These are phyloP conservation scores for Epinotia nisella DNA, from an alignment of 2,888 invertebrate genomes.

Conservation along the genomic window DNA sequence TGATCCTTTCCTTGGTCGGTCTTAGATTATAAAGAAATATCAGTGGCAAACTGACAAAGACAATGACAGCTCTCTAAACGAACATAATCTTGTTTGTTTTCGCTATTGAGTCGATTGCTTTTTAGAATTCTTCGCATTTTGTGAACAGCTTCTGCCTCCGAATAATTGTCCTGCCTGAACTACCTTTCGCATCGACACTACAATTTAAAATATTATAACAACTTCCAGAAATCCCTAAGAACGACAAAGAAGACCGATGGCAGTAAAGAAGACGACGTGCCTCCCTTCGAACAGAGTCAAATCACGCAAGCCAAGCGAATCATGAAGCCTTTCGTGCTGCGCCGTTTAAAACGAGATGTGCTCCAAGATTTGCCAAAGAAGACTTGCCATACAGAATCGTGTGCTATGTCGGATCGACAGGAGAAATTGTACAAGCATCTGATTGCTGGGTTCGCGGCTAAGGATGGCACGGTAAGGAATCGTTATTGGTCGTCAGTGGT, in stretches of 20 bases:
- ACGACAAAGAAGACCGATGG: constrained; percentile 77
- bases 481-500: not conserved
- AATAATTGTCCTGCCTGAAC: no score
- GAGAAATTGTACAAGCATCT: constrained; percentile 89
- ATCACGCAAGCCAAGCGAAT: constrained; percentile 97
- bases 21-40: no score
- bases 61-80: no score
- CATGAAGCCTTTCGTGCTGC: constrained; percentile 97
- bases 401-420: constrained; percentile 88
- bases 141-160: no score
- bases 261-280: constrained; percentile 84
- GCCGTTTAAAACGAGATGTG: constrained; percentile 94
- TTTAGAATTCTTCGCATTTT: no score
- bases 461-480: constrained; percentile 80
- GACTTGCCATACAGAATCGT: constrained; percentile 87
- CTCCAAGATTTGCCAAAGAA: constrained; percentile 94
- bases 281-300: constrained; percentile 94
- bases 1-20: no score
- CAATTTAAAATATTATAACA: no score
- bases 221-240: constrained; percentile 80
- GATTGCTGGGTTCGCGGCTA: constrained; percentile 87
- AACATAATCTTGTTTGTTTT: no score
- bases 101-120: no score
- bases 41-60: no score
- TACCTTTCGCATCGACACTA: no score